These are phyloP conservation scores for Romanogobio albipinnatus DNA, from an alignment of 2,113 vertebrate species.

Conservation along the genomic window DNA sequence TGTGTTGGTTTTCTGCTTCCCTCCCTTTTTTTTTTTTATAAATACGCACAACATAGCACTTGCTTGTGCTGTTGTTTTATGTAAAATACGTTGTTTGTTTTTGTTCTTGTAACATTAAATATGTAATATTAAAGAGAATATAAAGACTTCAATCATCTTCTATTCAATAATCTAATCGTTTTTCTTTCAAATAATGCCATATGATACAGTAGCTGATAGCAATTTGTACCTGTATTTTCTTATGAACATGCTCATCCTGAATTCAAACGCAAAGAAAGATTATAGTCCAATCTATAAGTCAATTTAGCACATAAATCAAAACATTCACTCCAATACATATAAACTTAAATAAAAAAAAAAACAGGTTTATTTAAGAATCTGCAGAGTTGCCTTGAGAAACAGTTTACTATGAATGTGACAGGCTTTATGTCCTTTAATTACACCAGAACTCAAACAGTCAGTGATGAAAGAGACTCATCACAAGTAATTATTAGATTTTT, in stretches of 20 bases:
- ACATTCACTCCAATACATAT: neutral
- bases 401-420: constrained; percentile 33
- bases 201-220: neutral
- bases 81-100: neutral
- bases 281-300: neutral
- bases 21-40: neutral
- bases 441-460: constrained; percentile 42
- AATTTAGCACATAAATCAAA: neutral
- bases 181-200: neutral
- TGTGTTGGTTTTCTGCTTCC: neutral
- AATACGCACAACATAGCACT: neutral
- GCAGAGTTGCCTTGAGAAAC: constrained; percentile 44
- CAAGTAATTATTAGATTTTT: constrained; percentile 26
- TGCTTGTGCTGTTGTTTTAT: neutral
- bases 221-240: neutral
- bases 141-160: neutral
- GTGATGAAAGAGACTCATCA: constrained; percentile 35
- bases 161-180: neutral
- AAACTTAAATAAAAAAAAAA: constrained; percentile 22
- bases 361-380: constrained; percentile 56
- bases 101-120: neutral
- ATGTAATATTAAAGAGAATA: constrained; percentile 1
- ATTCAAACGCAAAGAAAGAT: neutral
- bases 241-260: neutral
- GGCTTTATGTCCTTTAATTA: constrained; percentile 22